phyloP scores from a whole-genome alignment of 1,140 invertebrate species.

The Charaxes varanes region DNA sequence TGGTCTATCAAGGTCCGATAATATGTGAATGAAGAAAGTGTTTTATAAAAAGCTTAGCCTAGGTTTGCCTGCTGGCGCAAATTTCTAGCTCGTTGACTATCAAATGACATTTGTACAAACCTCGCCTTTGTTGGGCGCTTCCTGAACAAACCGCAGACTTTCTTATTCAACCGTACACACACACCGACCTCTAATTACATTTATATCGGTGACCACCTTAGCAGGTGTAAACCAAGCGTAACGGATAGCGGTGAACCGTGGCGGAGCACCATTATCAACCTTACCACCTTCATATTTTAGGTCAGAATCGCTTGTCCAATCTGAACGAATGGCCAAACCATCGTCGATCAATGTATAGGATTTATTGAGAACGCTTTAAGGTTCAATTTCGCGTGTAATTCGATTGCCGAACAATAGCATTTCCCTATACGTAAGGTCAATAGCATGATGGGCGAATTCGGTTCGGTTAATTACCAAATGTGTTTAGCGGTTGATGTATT shows the following conservation, averaged over 20 bases:
- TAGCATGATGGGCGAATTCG: conserved; percentile 54
- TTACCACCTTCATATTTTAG: conserved; percentile 2
- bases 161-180: conserved; percentile 38
- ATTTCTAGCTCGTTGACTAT: conserved; percentile 7
- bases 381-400: conserved; percentile 27
- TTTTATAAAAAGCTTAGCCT: too few relatives aligned
- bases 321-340: conserved; percentile 25
- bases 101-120: conserved; percentile 13
- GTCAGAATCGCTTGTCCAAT: conserved; percentile 7
- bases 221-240: conserved; percentile 46
- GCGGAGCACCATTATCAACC: conserved; percentile 24
- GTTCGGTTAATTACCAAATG: conserved; percentile 42
- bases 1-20: too few relatives aligned
- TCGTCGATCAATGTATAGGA: conserved; percentile 32
- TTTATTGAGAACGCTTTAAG: conserved; percentile 34
- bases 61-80: too few relatives aligned
- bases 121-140: conserved; percentile 33
- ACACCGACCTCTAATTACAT: conserved; percentile 56
- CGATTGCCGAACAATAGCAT: conserved; percentile 42
- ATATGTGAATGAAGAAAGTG: too few relatives aligned
- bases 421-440: conserved; percentile 48
- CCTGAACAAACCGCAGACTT: conserved; percentile 50
- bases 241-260: conserved; percentile 46
- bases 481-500: conserved; percentile 19
- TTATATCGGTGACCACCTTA: conserved; percentile 59